Evolutionary conservation across 2,113 vertebrate species (phyloP).

Genomic region (Drymodes brunneopygia): DNA sequence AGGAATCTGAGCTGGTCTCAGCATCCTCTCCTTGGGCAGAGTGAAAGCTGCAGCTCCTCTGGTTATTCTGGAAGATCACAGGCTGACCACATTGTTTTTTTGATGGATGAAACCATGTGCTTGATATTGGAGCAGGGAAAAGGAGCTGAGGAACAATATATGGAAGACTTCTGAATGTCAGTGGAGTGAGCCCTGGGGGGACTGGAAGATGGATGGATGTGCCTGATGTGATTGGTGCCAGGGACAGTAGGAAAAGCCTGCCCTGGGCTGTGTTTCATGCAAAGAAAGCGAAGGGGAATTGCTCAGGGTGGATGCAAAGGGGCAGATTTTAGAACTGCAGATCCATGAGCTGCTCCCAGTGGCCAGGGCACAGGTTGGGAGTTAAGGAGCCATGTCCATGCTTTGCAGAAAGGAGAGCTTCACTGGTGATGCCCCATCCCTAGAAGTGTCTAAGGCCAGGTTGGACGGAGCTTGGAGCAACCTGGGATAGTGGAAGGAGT

Average conservation of each 20-base stretch:
- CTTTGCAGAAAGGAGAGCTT: not conserved
- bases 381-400: not conserved
- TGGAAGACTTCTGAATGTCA: not conserved
- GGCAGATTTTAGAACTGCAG: not conserved
- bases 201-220: not conserved
- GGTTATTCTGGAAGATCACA: not conserved
- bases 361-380: not conserved
- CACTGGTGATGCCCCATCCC: not conserved
- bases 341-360: not conserved
- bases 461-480: fast-evolving
- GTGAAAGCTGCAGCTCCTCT: not conserved
- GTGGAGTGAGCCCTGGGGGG: not conserved
- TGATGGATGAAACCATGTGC: not conserved
- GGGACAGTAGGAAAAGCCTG: not conserved
- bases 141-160: not conserved
- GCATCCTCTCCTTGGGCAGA: not conserved
- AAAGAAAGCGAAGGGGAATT: not conserved
- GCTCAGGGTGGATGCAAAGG: not conserved
- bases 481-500: not conserved
- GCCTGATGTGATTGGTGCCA: not conserved
- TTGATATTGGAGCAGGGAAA: not conserved
- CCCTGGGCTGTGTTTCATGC: not conserved
- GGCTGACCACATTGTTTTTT: not conserved
- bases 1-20: not conserved
- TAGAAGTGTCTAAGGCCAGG: not conserved